Base-by-base conservation (phyloP, 2,797 vertebrate genomes). In the Eutrigla gurnardus region DNA sequence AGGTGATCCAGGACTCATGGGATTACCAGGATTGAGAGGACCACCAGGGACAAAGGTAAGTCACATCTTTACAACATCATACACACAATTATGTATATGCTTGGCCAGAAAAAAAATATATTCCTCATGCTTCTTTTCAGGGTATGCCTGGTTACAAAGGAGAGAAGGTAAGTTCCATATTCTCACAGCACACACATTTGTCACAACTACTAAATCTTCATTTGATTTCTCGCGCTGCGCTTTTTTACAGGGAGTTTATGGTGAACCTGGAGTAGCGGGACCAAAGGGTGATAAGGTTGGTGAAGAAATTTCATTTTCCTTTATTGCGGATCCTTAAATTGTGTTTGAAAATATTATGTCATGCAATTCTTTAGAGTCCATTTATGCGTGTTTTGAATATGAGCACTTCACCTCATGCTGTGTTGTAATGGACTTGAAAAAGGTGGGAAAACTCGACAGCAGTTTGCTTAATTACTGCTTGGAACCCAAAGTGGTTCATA, bases 11-110 rank as follows among this genome's bases (percentile, higher is more conserved):
- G 96, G 96, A 81, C 86, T 96, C 82, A 96, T 95, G 95, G 97
- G 96, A 78, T 93, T 96, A 87, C 96, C 96, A 71, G 97, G 97
- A 82, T 90, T 96, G 83, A 96, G 96, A 94, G 97, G 97, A 93
- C 96, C 96, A 87, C 93, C 95, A 83, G 97, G 97, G 86, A 94
- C 89, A 70, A 97, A 97, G 96, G 97, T 97, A 17, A 61, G 73
- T 70, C 18, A 25, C 53, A 78, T 43, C 11, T 58, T 59, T 32
- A 25, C 40, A 70, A 13, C 9, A 65, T 55, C 32, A 35, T 36
- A 12, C 47, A 61, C 45, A 70, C 32, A 50, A 3, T 7, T 8
- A 12, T 55, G 7, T 12, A 13, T 37, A 59, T 35, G 4, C 59
- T 54, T 11, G 32, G 6, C 37, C 33, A 52, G 32, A 46, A 35